phyloP scores from a whole-genome alignment of 2,113 vertebrate genomes.

The Paraplagusia blochii region DNA sequence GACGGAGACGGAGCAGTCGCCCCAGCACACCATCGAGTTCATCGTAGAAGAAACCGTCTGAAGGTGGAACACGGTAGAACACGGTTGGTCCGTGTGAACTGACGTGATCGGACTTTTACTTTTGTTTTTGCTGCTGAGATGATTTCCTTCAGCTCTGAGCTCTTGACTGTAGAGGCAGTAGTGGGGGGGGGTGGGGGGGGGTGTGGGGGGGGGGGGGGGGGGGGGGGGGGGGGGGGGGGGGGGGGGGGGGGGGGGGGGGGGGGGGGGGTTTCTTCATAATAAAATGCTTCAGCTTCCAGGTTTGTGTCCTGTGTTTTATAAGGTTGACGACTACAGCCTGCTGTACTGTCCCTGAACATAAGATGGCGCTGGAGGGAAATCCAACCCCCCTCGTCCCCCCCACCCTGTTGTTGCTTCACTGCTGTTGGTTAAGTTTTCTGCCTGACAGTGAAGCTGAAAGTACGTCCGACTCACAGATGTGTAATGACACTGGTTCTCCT shows the following conservation, averaged over 20 bases:
- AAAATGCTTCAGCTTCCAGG: constrained; percentile 61
- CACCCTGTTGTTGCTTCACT: too few relatives aligned
- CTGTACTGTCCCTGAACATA: constrained; percentile 21
- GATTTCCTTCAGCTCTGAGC: too few relatives aligned
- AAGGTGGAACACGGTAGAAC: not conserved
- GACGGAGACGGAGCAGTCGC: constrained; percentile 63
- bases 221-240: constrained; percentile 2
- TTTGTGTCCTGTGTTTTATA: constrained; percentile 47
- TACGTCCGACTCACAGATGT: constrained; percentile 9
- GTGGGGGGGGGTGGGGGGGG: too few relatives aligned
- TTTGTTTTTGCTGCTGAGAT: too few relatives aligned
- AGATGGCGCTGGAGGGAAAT: constrained; percentile 13
- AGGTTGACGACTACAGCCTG: constrained; percentile 27
- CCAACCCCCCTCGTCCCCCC: too few relatives aligned
- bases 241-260: too few relatives aligned
- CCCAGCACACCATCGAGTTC: constrained; percentile 76
- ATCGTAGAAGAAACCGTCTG: constrained; percentile 78
- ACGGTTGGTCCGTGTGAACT: too few relatives aligned
- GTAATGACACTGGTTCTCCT: constrained; percentile 32
- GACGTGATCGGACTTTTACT: too few relatives aligned
- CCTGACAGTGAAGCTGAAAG: constrained; percentile 30
- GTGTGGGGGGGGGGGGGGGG: constrained; percentile 18
- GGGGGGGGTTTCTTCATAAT: constrained; percentile 58
- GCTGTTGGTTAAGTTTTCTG: too few relatives aligned
- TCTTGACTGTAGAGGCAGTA: too few relatives aligned